phyloP scores from a whole-genome alignment of 1,140 invertebrate species.

The Hyposmocoma kahamanoa region DNA sequence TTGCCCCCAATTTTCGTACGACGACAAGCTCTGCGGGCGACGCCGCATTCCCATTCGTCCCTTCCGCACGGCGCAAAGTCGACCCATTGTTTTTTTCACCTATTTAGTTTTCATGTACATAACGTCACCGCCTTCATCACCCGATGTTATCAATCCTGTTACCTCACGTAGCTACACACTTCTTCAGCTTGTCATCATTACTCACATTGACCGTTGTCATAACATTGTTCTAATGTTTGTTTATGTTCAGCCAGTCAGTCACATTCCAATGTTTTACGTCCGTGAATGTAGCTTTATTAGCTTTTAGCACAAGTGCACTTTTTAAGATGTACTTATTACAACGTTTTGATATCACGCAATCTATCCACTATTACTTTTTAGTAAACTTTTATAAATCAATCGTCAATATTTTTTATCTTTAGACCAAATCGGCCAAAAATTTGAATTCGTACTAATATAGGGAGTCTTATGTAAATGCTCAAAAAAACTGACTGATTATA shows the following conservation, averaged over 20 bases:
- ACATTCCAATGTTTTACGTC: not conserved
- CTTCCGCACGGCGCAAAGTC: slow-evolving; percentile 55
- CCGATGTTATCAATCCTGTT: not conserved
- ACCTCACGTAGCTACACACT: not conserved
- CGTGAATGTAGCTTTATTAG: not conserved
- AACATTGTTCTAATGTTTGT: not conserved
- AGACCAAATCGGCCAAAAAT: too few species aligned
- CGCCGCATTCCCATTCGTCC: slow-evolving; percentile 28
- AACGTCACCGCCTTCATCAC: not conserved
- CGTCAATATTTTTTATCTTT: too few species aligned
- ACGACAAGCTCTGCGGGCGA: not conserved
- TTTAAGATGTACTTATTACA: too few species aligned
- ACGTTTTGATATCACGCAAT: too few species aligned
- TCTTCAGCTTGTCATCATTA: not conserved
- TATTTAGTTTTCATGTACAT: slow-evolving; percentile 18
- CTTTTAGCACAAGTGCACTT: too few species aligned
- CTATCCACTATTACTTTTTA: too few species aligned
- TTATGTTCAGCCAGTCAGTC: not conserved
- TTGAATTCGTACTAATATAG: too few species aligned
- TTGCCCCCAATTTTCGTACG: not conserved
- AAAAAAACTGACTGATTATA: slow-evolving; percentile 7
- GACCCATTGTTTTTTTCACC: slow-evolving; percentile 60
- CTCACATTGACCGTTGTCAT: not conserved
- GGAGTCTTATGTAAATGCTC: too few species aligned
- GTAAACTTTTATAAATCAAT: too few species aligned